Conservation (phyloP, 2,888 invertebrate genomes). For the Dusona sp. region DNA sequence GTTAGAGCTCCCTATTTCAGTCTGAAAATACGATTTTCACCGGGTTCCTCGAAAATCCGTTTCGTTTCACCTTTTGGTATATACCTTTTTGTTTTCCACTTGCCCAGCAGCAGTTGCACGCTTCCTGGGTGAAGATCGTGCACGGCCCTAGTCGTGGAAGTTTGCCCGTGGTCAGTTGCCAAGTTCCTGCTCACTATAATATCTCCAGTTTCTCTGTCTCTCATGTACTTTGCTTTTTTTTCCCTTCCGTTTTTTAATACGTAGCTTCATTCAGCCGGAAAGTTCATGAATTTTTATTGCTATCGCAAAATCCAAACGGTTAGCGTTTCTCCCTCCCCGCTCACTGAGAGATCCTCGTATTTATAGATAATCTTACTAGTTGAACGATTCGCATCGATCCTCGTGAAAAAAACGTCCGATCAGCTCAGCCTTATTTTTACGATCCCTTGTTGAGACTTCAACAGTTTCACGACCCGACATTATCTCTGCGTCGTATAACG, state of each 20-base stretch:
- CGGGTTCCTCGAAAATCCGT: slow-evolving; percentile 24
- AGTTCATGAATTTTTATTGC: slow-evolving; percentile 58
- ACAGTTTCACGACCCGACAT: slow-evolving; percentile 4
- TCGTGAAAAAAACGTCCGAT: slow-evolving; percentile 12
- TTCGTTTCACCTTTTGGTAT: slow-evolving; percentile 17
- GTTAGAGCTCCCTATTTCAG: slow-evolving; percentile 20
- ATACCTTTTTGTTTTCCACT: slow-evolving; percentile 26
- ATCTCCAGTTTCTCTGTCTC: slow-evolving; percentile 32
- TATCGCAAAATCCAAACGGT: slow-evolving; percentile 58
- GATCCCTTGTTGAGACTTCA: slow-evolving; percentile 21
- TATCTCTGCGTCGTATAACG: not conserved
- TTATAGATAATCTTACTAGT: slow-evolving; percentile 50
- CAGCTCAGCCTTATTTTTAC: slow-evolving; percentile 19
- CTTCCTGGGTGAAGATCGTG: slow-evolving; percentile 49
- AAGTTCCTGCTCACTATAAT: slow-evolving; percentile 56
- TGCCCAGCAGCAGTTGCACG: slow-evolving; percentile 58
- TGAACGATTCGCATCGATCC: slow-evolving; percentile 55
- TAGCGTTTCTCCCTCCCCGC: slow-evolving; percentile 28
- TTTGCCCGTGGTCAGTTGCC: slow-evolving; percentile 64
- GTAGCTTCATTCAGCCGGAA: slow-evolving; percentile 39
- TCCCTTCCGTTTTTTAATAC: not conserved
- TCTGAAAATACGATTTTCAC: slow-evolving; percentile 46
- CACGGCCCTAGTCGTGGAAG: slow-evolving; percentile 49
- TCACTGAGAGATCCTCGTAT: slow-evolving; percentile 32
- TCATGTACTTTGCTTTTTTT: not conserved